Conservation (phyloP, 2,888 invertebrate genomes). For the Eledone cirrhosa region DNA sequence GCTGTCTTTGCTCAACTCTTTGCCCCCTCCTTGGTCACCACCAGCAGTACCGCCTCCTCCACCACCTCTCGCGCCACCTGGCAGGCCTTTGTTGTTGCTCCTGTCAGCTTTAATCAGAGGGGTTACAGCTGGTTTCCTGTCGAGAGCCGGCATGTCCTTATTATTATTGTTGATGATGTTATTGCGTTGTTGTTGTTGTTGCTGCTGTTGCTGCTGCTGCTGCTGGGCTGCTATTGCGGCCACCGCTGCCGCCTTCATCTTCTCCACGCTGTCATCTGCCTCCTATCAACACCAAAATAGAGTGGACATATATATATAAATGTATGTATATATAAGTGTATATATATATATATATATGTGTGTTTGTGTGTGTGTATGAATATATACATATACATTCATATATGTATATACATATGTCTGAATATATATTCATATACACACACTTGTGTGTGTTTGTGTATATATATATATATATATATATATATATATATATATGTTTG, state of each 20-base stretch:
- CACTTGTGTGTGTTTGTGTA: no score
- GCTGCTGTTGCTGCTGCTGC: neutral
- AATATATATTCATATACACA: no score
- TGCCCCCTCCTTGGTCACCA: neutral
- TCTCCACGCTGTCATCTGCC: constrained; percentile 21
- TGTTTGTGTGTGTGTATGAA: no score
- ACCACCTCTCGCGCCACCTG: neutral
- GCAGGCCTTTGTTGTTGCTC: neutral
- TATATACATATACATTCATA: no score
- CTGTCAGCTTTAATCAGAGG: neutral
- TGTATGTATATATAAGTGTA: no score
- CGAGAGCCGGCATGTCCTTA: neutral
- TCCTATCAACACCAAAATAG: no score
- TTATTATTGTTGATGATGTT: neutral
- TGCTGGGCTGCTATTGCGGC: constrained; percentile 14
- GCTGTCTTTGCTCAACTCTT: constrained; percentile 25
- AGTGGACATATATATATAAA: no score
- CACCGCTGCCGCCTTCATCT: constrained; percentile 29
- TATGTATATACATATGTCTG: no score
- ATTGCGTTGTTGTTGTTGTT: neutral
- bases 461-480: no score
- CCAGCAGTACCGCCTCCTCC: neutral
- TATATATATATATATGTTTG: no score
- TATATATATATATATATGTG: no score
- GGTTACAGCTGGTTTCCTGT: neutral